Evolutionary conservation across 1,140 invertebrate species (phyloP).

Genomic region (Pararge aegeria): DNA sequence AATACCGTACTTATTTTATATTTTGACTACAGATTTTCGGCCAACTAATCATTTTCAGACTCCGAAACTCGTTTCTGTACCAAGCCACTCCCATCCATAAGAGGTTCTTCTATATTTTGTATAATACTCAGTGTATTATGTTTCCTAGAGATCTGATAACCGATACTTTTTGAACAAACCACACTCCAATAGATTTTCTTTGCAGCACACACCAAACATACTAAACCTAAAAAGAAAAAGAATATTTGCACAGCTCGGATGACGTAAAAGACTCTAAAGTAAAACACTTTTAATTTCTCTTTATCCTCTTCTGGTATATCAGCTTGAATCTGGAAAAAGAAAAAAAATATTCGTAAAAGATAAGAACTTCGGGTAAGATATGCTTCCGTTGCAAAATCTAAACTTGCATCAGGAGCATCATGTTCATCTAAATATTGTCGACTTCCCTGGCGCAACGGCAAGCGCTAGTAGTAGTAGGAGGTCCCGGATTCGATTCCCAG

Average conservation of each 20-base stretch:
- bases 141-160: not conserved
- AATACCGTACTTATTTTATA: too few species aligned
- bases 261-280: constrained; percentile 24
- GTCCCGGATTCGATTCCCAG: too few species aligned
- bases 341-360: not conserved
- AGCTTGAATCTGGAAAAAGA: constrained; percentile 37
- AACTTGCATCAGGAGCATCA: too few species aligned
- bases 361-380: too few species aligned
- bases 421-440: too few species aligned
- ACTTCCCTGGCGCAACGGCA: too few species aligned
- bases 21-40: too few species aligned
- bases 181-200: constrained; percentile 9
- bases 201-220: constrained; percentile 16
- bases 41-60: not conserved
- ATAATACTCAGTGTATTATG: not conserved
- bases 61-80: not conserved
- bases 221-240: constrained; percentile 16
- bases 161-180: not conserved
- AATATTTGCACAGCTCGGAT: constrained; percentile 19
- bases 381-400: too few species aligned
- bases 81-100: not conserved
- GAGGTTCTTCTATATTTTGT: not conserved
- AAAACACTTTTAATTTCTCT: constrained; percentile 20
- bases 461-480: too few species aligned
- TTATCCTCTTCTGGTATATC: constrained; percentile 29